Evolutionary conservation across 2,113 vertebrate species (phyloP).

Genomic region (Gavia stellata): DNA sequence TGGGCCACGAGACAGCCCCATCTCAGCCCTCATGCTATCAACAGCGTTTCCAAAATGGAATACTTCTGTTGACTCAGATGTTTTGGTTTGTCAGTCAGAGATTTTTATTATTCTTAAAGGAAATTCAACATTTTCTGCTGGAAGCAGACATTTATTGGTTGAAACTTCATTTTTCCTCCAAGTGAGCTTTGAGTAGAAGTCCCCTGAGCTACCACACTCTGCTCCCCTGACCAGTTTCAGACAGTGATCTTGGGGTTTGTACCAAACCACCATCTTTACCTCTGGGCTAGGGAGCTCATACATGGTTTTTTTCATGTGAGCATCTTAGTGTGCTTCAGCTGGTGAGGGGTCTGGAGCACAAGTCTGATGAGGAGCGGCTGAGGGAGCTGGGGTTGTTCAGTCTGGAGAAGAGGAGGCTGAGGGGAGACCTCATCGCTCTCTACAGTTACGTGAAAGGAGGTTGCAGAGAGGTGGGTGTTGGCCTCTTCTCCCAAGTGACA

Average conservation of each 20-base stretch:
- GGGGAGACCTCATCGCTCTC: no score
- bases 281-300: neutral
- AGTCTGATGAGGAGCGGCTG: no score
- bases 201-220: neutral
- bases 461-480: no score
- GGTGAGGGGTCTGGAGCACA: no score
- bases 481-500: no score
- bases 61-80: neutral
- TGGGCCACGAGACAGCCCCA: neutral
- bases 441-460: no score
- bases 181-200: neutral
- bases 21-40: neutral
- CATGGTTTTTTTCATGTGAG: neutral
- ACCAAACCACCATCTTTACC: neutral
- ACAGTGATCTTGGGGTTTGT: neutral
- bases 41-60: neutral
- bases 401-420: no score
- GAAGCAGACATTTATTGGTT: neutral
- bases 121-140: neutral
- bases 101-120: neutral
- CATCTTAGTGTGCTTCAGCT: neutral
- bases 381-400: no score
- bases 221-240: neutral
- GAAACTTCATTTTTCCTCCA: neutral
- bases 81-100: neutral